Evolutionary conservation across 2,113 vertebrate species (phyloP).

Genomic region (Chaetodon trifascialis): DNA sequence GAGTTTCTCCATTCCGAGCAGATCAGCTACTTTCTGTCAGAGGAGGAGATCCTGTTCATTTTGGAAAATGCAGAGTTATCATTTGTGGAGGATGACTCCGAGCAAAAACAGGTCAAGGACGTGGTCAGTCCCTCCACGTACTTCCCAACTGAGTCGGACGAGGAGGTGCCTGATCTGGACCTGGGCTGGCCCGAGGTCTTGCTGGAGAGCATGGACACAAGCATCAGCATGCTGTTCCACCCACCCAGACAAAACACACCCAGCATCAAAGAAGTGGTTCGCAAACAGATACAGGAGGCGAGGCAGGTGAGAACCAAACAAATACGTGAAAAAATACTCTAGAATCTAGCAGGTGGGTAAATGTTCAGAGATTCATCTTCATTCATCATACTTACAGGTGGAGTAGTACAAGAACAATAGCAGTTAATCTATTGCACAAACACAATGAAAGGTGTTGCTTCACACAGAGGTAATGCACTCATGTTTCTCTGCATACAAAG

Average conservation of each 20-base stretch:
- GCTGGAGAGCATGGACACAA: slow-evolving; percentile 84
- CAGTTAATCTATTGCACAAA: not conserved
- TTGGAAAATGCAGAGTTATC: slow-evolving; percentile 85
- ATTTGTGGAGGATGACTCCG: slow-evolving; percentile 68
- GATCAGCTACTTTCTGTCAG: slow-evolving; percentile 89
- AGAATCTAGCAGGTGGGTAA: not conserved
- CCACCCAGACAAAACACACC: slow-evolving; percentile 90
- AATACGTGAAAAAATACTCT: not conserved
- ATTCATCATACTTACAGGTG: not conserved
- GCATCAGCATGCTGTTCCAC: slow-evolving; percentile 91
- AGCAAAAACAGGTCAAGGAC: slow-evolving; percentile 55
- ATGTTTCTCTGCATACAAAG: not conserved
- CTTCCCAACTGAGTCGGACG: slow-evolving; percentile 92
- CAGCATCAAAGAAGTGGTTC: slow-evolving; percentile 92
- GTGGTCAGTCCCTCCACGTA: slow-evolving; percentile 89
- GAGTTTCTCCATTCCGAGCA: slow-evolving; percentile 90
- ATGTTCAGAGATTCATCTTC: not conserved
- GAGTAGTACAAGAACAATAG: not conserved
- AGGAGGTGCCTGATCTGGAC: slow-evolving; percentile 93
- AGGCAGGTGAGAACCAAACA: slow-evolving; percentile 85
- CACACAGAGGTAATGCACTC: not conserved
- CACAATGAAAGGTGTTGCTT: slow-evolving; percentile 39
- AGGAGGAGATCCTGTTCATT: slow-evolving; percentile 91
- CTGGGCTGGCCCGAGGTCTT: slow-evolving; percentile 91
- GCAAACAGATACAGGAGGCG: slow-evolving; percentile 91